Evolutionary conservation across 2,888 invertebrate genomes (phyloP).

Genomic region (Aradus depressus): DNA sequence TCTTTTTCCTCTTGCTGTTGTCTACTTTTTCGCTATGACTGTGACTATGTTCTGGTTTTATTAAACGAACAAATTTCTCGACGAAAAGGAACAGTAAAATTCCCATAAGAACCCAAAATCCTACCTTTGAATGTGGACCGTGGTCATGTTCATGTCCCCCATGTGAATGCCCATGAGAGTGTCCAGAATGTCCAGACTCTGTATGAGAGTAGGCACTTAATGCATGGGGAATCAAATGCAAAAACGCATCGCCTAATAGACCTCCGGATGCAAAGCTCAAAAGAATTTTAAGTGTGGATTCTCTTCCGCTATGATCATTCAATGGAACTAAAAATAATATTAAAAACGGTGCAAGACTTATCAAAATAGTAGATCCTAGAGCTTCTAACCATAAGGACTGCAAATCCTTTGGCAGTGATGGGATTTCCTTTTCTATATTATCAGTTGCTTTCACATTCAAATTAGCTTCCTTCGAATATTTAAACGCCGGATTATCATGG

Average conservation of each 20-base stretch:
- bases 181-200: slow-evolving; percentile 39
- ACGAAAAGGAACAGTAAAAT: slow-evolving; percentile 65
- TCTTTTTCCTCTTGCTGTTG: slow-evolving; percentile 29
- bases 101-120: slow-evolving; percentile 87
- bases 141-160: slow-evolving; percentile 42
- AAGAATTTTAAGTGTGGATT: slow-evolving; percentile 78
- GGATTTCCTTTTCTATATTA: slow-evolving; percentile 16
- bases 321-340: slow-evolving; percentile 87
- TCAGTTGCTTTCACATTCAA: slow-evolving; percentile 31
- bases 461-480: slow-evolving; percentile 69
- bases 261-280: slow-evolving; percentile 92
- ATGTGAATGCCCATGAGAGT: slow-evolving; percentile 38
- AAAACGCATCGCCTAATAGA: slow-evolving; percentile 92
- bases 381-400: slow-evolving; percentile 61
- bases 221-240: slow-evolving; percentile 97
- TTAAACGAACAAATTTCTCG: slow-evolving; percentile 80
- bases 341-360: slow-evolving; percentile 89
- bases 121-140: slow-evolving; percentile 70
- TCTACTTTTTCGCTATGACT: slow-evolving; percentile 41
- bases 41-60: slow-evolving; percentile 74
- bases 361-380: slow-evolving; percentile 78
- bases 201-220: slow-evolving; percentile 44
- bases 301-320: slow-evolving; percentile 70
- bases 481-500: slow-evolving; percentile 60
- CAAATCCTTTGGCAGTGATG: slow-evolving; percentile 14